phyloP scores from a whole-genome alignment of 2,797 vertebrate species.

The Cossypha niveicapilla region DNA sequence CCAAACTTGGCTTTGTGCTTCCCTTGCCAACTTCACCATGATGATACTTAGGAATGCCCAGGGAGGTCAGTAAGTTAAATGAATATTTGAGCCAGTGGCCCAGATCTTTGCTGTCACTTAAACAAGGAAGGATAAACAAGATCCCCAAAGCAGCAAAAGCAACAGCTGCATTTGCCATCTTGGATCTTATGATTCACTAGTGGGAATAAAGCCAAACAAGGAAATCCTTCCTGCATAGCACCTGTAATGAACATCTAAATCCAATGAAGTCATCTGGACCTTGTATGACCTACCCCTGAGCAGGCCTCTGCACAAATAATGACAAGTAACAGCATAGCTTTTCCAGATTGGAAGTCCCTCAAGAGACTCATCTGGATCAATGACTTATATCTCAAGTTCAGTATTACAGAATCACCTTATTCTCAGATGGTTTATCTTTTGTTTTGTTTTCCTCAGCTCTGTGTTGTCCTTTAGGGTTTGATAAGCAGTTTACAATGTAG shows the following conservation, averaged over 20 bases:
- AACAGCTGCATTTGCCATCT: not conserved
- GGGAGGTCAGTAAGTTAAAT: not conserved
- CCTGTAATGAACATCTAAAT: constrained; percentile 15
- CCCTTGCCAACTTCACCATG: not conserved
- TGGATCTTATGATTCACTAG: not conserved
- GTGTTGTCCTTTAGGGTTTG: constrained; percentile 6
- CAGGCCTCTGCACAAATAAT: not conserved
- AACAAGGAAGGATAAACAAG: not conserved
- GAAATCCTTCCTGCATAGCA: not conserved
- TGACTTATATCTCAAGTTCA: constrained; percentile 11
- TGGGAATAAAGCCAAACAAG: constrained; percentile 6
- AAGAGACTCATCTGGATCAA: not conserved
- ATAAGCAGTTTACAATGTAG: not conserved
- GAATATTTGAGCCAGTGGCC: not conserved
- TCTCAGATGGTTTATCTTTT: not conserved
- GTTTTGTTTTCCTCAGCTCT: not conserved
- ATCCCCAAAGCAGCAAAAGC: not conserved
- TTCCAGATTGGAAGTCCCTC: not conserved
- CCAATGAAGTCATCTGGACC: constrained; percentile 5
- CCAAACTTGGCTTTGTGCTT: not conserved
- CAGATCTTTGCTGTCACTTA: not conserved
- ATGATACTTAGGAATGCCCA: not conserved
- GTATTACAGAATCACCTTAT: not conserved
- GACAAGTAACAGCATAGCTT: not conserved
- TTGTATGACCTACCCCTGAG: not conserved